Percentiles rank a stretch among this genome's conserved stretches.
These are phyloP conservation scores for Caenorhabditis macrosperma DNA, from an alignment of 2,888 invertebrate species.

Conservation along the genomic window DNA sequence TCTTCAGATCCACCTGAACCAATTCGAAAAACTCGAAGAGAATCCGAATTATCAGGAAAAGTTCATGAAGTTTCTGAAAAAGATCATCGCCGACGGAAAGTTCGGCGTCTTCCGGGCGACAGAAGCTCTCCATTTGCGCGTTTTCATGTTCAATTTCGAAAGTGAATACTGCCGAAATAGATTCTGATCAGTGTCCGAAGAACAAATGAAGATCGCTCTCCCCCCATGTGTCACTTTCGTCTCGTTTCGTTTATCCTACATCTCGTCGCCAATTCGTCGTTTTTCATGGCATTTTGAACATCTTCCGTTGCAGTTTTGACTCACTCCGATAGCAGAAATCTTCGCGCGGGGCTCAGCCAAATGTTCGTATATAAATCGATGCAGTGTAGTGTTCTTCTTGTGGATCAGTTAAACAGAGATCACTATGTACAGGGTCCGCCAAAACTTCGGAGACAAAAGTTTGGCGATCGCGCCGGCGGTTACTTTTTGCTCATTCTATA, in stretches of 20 bases:
- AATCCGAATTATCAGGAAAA: conserved; percentile 5
- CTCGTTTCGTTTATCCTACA: background rate
- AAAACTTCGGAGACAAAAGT: too few species aligned
- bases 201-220: background rate
- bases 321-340: too few species aligned
- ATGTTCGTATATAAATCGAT: too few species aligned
- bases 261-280: too few species aligned
- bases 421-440: too few species aligned
- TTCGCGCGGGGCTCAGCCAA: too few species aligned
- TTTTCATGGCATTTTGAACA: too few species aligned
- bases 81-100: conserved; percentile 10
- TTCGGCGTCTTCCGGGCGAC: conserved; percentile 13
- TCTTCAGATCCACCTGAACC: conserved; percentile 14
- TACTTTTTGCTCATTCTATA: too few species aligned
- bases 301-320: too few species aligned
- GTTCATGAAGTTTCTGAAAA: conserved; percentile 26
- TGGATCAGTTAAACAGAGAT: too few species aligned
- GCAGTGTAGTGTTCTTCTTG: too few species aligned
- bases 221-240: background rate
- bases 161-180: conserved; percentile 25
- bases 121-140: conserved; percentile 1
- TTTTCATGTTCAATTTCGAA: conserved; percentile 28
- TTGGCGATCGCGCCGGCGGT: too few species aligned
- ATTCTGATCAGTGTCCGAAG: background rate
- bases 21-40: background rate